Conservation (phyloP, 2,113 vertebrate species). For the Hydrolagus affinis region DNA sequence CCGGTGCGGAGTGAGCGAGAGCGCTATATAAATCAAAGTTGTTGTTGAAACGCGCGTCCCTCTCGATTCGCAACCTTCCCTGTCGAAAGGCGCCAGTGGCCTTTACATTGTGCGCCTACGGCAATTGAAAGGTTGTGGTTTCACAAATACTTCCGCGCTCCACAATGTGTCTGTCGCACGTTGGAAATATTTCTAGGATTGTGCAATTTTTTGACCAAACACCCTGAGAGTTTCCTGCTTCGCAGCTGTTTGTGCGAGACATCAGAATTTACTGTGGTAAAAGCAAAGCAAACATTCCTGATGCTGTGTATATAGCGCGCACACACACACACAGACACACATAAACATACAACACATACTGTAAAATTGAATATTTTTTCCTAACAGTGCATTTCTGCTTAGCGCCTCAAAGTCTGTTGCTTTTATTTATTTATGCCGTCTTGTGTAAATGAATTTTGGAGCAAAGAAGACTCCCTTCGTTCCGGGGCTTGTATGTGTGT, state of each 20-base stretch:
- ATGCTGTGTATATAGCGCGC: slow-evolving; percentile 6
- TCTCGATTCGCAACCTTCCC: not conserved
- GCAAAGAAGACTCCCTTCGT: not conserved
- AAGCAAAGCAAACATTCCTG: slow-evolving; percentile 27
- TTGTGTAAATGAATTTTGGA: slow-evolving; percentile 24
- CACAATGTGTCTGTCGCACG: not conserved
- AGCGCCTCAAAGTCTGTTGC: slow-evolving; percentile 25
- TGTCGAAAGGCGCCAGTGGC: not conserved
- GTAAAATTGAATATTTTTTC: slow-evolving; percentile 14
- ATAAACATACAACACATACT: slow-evolving; percentile 14
- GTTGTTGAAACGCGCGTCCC: too few species aligned
- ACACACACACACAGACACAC: slow-evolving; percentile 11
- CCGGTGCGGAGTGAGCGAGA: too few species aligned
- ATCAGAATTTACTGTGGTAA: slow-evolving; percentile 26
- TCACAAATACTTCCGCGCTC: not conserved
- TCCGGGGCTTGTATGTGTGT: not conserved
- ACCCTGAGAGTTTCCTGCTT: slow-evolving; percentile 6
- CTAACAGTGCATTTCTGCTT: slow-evolving; percentile 18
- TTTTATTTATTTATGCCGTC: slow-evolving; percentile 26
- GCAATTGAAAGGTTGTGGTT: not conserved
- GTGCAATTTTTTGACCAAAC: slow-evolving; percentile 3
- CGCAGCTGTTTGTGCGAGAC: slow-evolving; percentile 9
- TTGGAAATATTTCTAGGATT: slow-evolving; percentile 19
- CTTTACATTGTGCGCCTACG: not conserved
- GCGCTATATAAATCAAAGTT: too few species aligned